These are phyloP conservation scores for Nomada hirtipes DNA, from an alignment of 2,888 invertebrate genomes.

Conservation along the genomic window DNA sequence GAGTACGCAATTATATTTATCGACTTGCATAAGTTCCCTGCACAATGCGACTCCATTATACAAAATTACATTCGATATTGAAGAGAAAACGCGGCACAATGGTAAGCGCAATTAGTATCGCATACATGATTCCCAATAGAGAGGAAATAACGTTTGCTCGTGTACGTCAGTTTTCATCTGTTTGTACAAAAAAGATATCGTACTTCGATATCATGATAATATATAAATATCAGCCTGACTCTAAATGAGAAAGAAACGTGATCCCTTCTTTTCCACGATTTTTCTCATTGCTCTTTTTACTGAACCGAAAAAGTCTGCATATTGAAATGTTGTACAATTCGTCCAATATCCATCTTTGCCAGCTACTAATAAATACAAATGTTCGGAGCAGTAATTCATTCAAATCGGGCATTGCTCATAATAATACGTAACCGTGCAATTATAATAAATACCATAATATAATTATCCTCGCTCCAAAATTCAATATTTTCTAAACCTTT, in stretches of 20 bases:
- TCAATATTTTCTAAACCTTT: too few species aligned
- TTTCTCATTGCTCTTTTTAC: not conserved
- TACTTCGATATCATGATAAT: not conserved
- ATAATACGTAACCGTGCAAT: too few species aligned
- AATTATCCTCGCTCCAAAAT: too few species aligned
- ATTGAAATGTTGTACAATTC: too few species aligned
- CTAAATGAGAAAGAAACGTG: constrained; percentile 1
- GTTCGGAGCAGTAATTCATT: too few species aligned
- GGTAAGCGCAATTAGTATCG: constrained; percentile 23
- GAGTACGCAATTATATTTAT: constrained; percentile 30
- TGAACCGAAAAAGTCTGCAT: too few species aligned
- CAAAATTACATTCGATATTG: constrained; percentile 35
- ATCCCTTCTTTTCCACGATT: not conserved
- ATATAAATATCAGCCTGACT: not conserved
- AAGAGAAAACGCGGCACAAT: constrained; percentile 19
- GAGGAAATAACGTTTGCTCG: constrained; percentile 16
- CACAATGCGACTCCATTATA: constrained; percentile 26
- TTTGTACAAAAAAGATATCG: constrained; percentile 12
- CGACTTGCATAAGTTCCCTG: constrained; percentile 30
- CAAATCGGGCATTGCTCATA: not conserved
- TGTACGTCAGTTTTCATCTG: constrained; percentile 9
- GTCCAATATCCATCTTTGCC: too few species aligned
- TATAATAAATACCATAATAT: too few species aligned
- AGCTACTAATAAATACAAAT: too few species aligned
- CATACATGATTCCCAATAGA: constrained; percentile 33